Evolutionary conservation across 2,888 invertebrate genomes (phyloP), one percentile per base, ranked within the genome.

Genomic region (Balanococcus diminutus): DNA sequence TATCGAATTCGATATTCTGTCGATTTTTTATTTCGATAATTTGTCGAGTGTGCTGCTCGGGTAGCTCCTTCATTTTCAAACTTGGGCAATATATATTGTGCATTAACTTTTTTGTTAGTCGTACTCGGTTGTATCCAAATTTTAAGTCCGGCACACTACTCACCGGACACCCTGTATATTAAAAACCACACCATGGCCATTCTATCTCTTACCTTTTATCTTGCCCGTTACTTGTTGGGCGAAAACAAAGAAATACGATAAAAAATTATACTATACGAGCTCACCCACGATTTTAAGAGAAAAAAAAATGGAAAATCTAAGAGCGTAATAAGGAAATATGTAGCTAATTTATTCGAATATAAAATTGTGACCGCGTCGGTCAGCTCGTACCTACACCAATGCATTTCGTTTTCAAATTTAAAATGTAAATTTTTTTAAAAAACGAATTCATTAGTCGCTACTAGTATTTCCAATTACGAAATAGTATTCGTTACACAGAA

Each of bases 381-480:
- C 3, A 28, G 28, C 28, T 1, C 67, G 67, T 28, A 28, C 28
- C 67, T 67, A 28, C 67, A 28, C 75, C 61, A 61, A 61, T 61
- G 75, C 75, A n/a, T 72, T 8, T 61, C 19, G 31, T 79, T 79
- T 79, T 79, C 6, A 79, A 79, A 79, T 79, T 36, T 25, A 79
- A 79, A 79, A 79, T 79, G 75, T 79, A 79, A 79, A 79, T 79
- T 79, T 79, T 28, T 42, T 22, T n/a, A 22, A 79, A 79, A 79
- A 79, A 79, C 36, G 75, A 79, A 79, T 79, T 79, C 75, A 79
- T 79, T 79, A 79, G 75, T 36, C 36, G 75, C 75, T 79, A 79
- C 75, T 79, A 79, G 75, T 79, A 79, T 79, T 79, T 79, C 75
- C 75, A 79, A 79, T 79, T 79, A 79, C 75, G 75, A 79, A 79